Evolutionary conservation across 2,797 vertebrate species (phyloP), one percentile per base, ranked within the genome.

Genomic region (Silurus aristotelis): DNA sequence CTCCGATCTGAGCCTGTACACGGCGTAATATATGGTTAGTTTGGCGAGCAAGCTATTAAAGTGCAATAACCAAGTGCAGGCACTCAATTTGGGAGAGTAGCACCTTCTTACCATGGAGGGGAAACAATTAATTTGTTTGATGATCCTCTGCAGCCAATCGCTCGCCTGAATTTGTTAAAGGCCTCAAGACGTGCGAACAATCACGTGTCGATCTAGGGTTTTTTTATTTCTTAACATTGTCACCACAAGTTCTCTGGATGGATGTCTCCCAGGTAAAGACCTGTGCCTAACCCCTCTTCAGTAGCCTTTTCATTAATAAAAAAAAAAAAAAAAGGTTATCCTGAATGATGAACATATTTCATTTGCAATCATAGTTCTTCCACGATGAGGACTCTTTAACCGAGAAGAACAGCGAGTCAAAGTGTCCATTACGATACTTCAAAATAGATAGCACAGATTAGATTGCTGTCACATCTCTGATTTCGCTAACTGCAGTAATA

Each of bases 1-100:
- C 93, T 95, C 94, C 94, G 95, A 96, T 95, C 95, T 94, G 95
- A 95, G 95, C 93, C 95, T 94, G 95, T 94, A 95, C 94, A 94
- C 93, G 92, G 93, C 93, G 94, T 95, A 95, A 96, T 95, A 96
- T 95, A 96, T 96, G 94, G 94, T 96, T 96, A 95, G 95, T 96
- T 96, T 96, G 95, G 95, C 94, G 95, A 96, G 94, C 94, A 91
- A 95, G 95, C 95, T 95, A 96, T 96, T 96, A 96, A 95, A 95
- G 94, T 95, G 94, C 95, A 96, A 96, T 96, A 96, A 96, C 95
- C 95, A 95, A 95, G 94, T 95, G 95, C 94, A 93, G 93, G 94
- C 95, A 94, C 94, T 95, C 94, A 93, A 95, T 96, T 95, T 95
- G 94, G 94, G 92, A 94, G 94, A 95, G 94, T 94, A 95, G 93